Evolutionary conservation across 2,797 vertebrate genomes (phyloP), one percentile per base, ranked within the genome.

Genomic region (Gobionotothen gibberifrons): DNA sequence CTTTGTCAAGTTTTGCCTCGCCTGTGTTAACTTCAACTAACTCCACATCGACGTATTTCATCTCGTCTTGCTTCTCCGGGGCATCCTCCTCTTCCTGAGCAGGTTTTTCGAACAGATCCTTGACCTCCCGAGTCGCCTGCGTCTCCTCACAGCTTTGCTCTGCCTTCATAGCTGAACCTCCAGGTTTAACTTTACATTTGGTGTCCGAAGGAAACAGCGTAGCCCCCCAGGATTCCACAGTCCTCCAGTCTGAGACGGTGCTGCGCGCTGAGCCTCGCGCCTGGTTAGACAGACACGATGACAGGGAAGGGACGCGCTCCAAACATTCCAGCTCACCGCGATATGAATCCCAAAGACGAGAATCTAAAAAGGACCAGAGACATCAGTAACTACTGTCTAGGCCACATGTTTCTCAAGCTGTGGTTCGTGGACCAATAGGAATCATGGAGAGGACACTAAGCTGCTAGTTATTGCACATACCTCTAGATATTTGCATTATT

Each of bases 41-140:
- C 5, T 93, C 87, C 74, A 94, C 74, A 83, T 94, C 93, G 16
- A 89, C 93, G 64, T 93, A 93, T 14, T 87, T 87, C 3, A 76
- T 78, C 65, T 93, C 89, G 32, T 74, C 78, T 40, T 68, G 84
- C 29, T 48, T 72, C 55, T 58, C 74, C n/a, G 40, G 39, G 8
- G 63, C 61, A 75, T 82, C 65, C 13, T 52, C 78, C 17, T 54
- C 10, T 14, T 17, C 62, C 44, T 36, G 59, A 54, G 72, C 71
- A 6, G 49, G 46, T 42, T 85, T 61, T 10, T 63, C 71, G 62
- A 76, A 72, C 61, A 75, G 57, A 14, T 85, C 70, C 0, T 22
- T 61, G 66, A 82, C 51, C 52, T 75, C 79, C 9, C 43, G 62
- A 19, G 74, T 67, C 13, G 70, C 67, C 3, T 81, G 43, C 3